These are phyloP conservation scores for Microplitis deprimator DNA, from an alignment of 2,888 invertebrate genomes.

Conservation along the genomic window DNA sequence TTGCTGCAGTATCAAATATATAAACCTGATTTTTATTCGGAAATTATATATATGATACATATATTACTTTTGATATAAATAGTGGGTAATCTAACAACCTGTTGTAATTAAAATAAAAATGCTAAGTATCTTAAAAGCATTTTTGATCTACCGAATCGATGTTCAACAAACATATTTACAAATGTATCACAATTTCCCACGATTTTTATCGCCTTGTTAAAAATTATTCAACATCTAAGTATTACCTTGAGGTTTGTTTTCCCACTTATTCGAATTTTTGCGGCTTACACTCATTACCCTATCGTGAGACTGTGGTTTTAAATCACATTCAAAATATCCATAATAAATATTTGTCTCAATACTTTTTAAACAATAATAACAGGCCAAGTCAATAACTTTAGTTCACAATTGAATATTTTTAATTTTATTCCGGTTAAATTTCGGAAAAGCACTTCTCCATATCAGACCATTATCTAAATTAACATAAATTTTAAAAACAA, in stretches of 20 bases:
- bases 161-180: not conserved
- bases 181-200: slow-evolving; percentile 1
- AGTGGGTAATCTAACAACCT: not conserved
- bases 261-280: not conserved
- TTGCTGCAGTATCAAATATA: not conserved
- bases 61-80: not conserved
- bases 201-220: not conserved
- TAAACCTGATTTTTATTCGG: not conserved
- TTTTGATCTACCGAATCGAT: not conserved
- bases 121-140: not conserved
- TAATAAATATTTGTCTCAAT: not conserved
- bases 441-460: too few relatives aligned
- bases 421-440: too few relatives aligned
- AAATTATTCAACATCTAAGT: not conserved
- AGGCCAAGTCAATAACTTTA: too few relatives aligned
- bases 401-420: too few relatives aligned
- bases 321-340: not conserved
- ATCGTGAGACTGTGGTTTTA: not conserved
- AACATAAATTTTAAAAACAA: too few relatives aligned
- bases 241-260: not conserved
- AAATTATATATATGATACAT: not conserved
- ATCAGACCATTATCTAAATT: too few relatives aligned
- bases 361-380: not conserved
- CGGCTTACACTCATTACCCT: not conserved
- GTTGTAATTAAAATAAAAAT: not conserved